phyloP scores from a whole-genome alignment of 2,113 vertebrate species.

The Gorsachius goisagi region DNA sequence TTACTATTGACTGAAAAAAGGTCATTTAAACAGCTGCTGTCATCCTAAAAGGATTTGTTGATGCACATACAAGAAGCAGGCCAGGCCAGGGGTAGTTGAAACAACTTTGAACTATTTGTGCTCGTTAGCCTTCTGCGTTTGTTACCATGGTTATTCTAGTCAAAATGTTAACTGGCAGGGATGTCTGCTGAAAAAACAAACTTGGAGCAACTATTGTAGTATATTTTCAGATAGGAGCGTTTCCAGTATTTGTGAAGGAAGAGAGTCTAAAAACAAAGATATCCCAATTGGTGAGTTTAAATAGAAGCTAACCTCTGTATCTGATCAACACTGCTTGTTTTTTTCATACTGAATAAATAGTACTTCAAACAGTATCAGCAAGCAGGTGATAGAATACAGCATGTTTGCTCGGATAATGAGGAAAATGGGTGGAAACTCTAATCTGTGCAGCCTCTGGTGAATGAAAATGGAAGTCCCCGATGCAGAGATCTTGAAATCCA shows the following conservation, averaged over 20 bases:
- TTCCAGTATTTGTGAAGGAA: neutral
- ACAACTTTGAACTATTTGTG: neutral
- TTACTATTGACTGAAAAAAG: neutral
- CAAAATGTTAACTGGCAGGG: conserved; percentile 14
- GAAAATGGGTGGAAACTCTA: neutral
- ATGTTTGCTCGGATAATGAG: neutral
- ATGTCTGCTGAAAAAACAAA: conserved; percentile 33
- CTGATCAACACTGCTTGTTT: neutral
- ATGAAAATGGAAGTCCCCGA: neutral
- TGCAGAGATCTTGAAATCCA: neutral
- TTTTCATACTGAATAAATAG: neutral
- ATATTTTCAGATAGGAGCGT: neutral
- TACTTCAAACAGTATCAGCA: neutral
- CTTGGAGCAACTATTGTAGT: neutral
- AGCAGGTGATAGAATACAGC: neutral
- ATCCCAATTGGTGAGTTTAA: neutral
- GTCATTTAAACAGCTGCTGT: neutral
- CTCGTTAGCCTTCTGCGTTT: neutral
- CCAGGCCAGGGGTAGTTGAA: neutral
- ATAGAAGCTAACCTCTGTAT: neutral
- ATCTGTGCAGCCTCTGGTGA: neutral
- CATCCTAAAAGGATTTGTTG: neutral
- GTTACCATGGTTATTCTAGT: conserved; percentile 39
- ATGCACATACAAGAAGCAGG: neutral
- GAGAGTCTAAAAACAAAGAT: neutral